Percentiles rank a stretch among this genome's conserved stretches.
Conservation (phyloP, 30 jellyfish, hydroid and myxozoan genomes). For the Chironex yamaguchii region DNA sequence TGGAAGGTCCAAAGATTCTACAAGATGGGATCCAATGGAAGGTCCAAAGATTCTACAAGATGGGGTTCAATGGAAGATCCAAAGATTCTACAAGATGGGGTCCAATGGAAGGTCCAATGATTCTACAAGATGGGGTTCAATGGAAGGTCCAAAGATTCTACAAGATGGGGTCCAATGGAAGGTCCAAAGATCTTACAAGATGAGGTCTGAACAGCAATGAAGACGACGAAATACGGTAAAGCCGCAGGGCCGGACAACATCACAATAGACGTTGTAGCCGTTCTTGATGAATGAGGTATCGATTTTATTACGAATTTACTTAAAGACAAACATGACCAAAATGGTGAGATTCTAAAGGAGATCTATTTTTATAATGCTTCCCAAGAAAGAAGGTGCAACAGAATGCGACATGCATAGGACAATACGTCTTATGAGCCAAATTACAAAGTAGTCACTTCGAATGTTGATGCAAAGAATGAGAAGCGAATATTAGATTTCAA, state of each 20-base stretch:
- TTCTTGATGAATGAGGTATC: constrained; percentile 15
- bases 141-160: too few species aligned
- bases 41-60: too few species aligned
- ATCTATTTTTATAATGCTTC: too few species aligned
- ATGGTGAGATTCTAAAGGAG: too few species aligned
- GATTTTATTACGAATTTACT: neutral
- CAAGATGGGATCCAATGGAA: too few species aligned
- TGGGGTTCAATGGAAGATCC: too few species aligned
- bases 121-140: too few species aligned
- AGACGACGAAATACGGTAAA: constrained; percentile 25
- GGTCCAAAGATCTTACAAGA: constrained; percentile 20
- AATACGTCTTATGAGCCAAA: constrained; percentile 30
- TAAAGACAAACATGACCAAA: neutral
- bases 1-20: too few species aligned
- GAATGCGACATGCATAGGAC: constrained; percentile 29
- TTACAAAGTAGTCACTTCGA: neutral
- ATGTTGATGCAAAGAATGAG: neutral
- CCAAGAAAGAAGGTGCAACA: constrained; percentile 17
- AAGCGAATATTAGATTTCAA: neutral
- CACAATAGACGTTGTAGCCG: constrained; percentile 16
- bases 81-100: too few species aligned
- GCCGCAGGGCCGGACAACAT: constrained; percentile 18
- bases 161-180: too few species aligned
- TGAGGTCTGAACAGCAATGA: constrained; percentile 37
- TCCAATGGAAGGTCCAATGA: too few species aligned